phyloP scores from a whole-genome alignment of 1,140 invertebrate genomes.

The Bradynema listronoti region DNA sequence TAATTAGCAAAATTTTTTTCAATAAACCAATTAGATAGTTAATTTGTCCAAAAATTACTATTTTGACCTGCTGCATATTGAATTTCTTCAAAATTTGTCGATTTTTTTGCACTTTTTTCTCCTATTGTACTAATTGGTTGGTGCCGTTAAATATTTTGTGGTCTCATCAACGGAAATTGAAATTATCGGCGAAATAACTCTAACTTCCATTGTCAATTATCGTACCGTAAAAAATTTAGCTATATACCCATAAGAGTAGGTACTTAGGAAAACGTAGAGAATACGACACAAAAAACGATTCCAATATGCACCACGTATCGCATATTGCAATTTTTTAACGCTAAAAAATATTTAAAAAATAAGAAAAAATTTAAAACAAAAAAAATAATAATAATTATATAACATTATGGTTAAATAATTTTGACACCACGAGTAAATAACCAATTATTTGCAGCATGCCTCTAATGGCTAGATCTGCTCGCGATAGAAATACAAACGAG shows the following conservation, averaged over 20 bases:
- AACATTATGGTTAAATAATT: neutral
- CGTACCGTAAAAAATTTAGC: too few species aligned
- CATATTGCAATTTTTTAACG: neutral
- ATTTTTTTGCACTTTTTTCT: too few species aligned
- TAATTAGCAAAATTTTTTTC: neutral
- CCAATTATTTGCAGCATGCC: slow-evolving; percentile 36
- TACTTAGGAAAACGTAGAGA: too few species aligned
- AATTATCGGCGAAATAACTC: too few species aligned
- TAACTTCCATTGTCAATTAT: too few species aligned
- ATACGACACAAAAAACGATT: too few species aligned
- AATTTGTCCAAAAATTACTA: neutral
- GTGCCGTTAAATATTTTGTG: too few species aligned
- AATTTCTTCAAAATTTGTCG: too few species aligned
- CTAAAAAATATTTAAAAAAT: neutral
- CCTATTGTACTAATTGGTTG: too few species aligned
- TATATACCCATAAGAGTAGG: too few species aligned
- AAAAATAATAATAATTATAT: neutral
- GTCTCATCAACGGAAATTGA: too few species aligned
- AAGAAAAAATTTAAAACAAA: neutral
- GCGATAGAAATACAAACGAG: slow-evolving; percentile 32
- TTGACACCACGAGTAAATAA: neutral
- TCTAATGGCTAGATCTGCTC: slow-evolving; percentile 36
- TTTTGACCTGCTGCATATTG: neutral
- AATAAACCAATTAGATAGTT: neutral
- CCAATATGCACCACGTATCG: neutral